Base-by-base conservation (phyloP, 2,888 invertebrate genomes). In the Azorinus chamasolen region DNA sequence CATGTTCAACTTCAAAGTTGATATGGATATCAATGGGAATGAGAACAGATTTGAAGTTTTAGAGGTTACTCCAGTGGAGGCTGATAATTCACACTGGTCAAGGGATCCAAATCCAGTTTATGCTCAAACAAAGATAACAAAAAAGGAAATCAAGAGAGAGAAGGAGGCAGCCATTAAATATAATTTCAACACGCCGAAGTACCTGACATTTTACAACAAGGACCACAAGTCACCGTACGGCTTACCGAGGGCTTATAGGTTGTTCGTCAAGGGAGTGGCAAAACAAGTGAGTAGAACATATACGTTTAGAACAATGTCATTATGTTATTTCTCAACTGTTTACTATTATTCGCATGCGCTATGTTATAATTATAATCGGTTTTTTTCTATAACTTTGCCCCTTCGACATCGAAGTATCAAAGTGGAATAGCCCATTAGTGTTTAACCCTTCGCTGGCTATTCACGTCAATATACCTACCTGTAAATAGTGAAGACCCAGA, bases 41-140 rank as follows among this genome's bases (percentile, higher is more conserved):
- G 69, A 77, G 39, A 91, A 91, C 73, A 71, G 90, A 25, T 89
- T 88, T 61, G 88, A 89, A 64, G 88, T 88, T 0, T 62, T 89
- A 39, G 86, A 90, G 68, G 85, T 90, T 18, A 51, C 62, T 5
- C 61, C 81, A 16, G 75, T 70, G 3, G 63, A 73, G 16, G 79
- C 84, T 3, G 64, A 75, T 8, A 86, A 87, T 24, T 66, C 63
- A 1, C 46, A 61, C 37, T 84, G 81, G 65, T 66, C 83, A 12
- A 43, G 39, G 1, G 62, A 51, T 22, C 61, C 66, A 5, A 68
- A 66, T 22, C 73, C 79, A 8, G 57, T 37, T 20, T 83, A 85
- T 66, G 41, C 41, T 10, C 87, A 87, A 71, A 80, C 72, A 6
- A 73, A 70, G 22, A 85, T 86, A 41, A 39, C 50, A 0, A 58